phyloP scores from a whole-genome alignment of 2,797 vertebrate genomes.

The Phalanger gymnotis region DNA sequence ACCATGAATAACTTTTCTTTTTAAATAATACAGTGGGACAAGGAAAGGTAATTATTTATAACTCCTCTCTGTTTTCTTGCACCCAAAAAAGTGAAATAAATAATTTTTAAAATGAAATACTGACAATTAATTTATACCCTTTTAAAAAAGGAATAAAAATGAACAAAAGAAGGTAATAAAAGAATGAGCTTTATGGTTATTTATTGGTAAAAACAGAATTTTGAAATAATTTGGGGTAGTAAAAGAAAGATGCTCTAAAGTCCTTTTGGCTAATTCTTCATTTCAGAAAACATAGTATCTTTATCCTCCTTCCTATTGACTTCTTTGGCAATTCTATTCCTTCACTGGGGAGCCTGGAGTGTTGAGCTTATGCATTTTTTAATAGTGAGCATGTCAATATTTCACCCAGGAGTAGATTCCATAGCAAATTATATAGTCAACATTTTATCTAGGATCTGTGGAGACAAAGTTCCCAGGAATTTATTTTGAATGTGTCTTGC shows the following conservation, averaged over 20 bases:
- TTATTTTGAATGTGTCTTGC: conserved; percentile 70
- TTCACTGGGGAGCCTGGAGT: conserved; percentile 38
- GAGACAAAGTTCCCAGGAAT: conserved; percentile 68
- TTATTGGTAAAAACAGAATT: conserved; percentile 1
- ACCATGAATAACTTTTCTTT: conserved; percentile 44
- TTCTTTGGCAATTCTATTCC: conserved; percentile 30
- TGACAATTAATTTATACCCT: conserved; percentile 20
- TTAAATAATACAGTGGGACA: conserved; percentile 9
- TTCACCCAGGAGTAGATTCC: conserved; percentile 48
- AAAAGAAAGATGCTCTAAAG: conserved; percentile 48
- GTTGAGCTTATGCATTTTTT: conserved; percentile 36
- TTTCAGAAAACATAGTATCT: conserved; percentile 27
- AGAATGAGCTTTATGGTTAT: conserved; percentile 25
- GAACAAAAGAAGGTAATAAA: neutral
- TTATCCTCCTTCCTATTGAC: conserved; percentile 10
- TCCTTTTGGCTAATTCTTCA: conserved; percentile 18
- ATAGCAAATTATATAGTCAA: conserved; percentile 58
- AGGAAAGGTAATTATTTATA: conserved; percentile 62
- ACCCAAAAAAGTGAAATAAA: conserved; percentile 59
- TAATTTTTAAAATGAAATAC: conserved; percentile 38
- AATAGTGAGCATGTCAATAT: conserved; percentile 13
- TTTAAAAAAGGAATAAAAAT: neutral
- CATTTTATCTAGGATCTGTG: conserved; percentile 65
- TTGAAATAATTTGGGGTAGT: conserved; percentile 46
- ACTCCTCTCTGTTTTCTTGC: conserved; percentile 22